A percentile compares a stretch with the other conserved stretches of the same genome.
phyloP scores from a whole-genome alignment of 2,888 invertebrate species.

The Noctua pronuba region DNA sequence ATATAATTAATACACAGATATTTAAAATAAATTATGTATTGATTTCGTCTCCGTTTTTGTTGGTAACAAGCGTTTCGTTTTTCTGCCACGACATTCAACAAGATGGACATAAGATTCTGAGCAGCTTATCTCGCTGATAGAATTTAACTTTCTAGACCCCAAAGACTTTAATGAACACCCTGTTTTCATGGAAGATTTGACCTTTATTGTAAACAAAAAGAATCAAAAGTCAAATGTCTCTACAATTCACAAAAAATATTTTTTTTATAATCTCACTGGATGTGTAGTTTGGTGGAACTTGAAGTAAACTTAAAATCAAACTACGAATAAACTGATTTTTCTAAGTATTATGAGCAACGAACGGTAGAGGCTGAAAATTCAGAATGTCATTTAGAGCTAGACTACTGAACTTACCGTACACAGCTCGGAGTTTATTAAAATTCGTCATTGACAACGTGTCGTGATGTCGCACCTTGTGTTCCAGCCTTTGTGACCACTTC shows the following conservation, averaged over 20 bases:
- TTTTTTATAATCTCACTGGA: background rate
- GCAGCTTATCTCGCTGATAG: background rate
- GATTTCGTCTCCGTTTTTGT: background rate
- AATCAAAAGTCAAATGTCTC: background rate
- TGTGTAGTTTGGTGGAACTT: background rate
- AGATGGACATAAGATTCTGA: background rate
- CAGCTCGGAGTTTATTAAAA: conserved; percentile 39
- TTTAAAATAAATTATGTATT: conserved; percentile 1
- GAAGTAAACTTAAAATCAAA: background rate
- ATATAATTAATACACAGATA: conserved; percentile 9
- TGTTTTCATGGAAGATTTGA: background rate
- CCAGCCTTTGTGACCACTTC: conserved; percentile 27
- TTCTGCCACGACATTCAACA: background rate
- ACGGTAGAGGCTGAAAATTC: background rate
- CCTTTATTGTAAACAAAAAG: background rate
- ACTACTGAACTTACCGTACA: conserved; percentile 1
- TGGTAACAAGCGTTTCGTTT: background rate
- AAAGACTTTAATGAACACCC: background rate
- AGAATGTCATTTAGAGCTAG: background rate
- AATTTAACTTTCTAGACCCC: background rate
- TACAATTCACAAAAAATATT: background rate
- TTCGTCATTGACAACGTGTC: conserved; percentile 24
- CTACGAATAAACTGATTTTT: background rate
- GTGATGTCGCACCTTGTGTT: conserved; percentile 18
- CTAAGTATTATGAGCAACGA: background rate